Base-by-base conservation (phyloP, 2,888 invertebrate genomes). In the Pseudoips prasinana region DNA sequence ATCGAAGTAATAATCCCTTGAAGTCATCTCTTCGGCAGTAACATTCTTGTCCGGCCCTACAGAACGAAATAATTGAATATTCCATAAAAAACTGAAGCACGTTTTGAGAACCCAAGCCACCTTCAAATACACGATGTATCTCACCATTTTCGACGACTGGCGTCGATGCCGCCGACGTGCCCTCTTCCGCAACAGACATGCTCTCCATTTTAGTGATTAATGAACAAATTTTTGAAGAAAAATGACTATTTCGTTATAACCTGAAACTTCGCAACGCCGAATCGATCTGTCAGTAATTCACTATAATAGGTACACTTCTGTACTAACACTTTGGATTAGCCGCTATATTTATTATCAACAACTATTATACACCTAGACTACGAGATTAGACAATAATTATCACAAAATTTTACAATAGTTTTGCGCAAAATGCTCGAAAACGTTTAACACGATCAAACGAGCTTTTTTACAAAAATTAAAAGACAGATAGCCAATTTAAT, bases 1-100 rank as follows among this genome's bases (percentile, higher is more conserved):
- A 85, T 99, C 99, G 78, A 99, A 99, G 80, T 99, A 99, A 81
- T 99, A 99, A 80, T 99, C 99, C 59, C 98, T 92, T 3, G 99
- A 99, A 1, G 99, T 99, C 99, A 99, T 99, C 64, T 99, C 98
- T 56, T 97, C 97, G 0, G 96, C 94, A 1, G 93, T 90, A 3
- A 95, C 91, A 55, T 89, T 80, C 64, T 80, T 80, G 43, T 86
- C 88, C 0, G 83, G 85, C n/a, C 83, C 86, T 82, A 61, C n/a
- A 63, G 56, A 33, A 54, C 40, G 41, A 47, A 37, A 20, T 2
- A 20, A 20, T 7, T 2, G 20, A 20, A 5, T 3, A 20, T n/a
- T n/a, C 7, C 20, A 42, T 46, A 52, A 66, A 67, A 55, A 66
- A 68, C 64, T 53, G 46, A 64, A 83, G 69, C 86, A 87, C 85